Base-by-base conservation (phyloP, 2,888 invertebrate species). In the Phalera bucephala region DNA sequence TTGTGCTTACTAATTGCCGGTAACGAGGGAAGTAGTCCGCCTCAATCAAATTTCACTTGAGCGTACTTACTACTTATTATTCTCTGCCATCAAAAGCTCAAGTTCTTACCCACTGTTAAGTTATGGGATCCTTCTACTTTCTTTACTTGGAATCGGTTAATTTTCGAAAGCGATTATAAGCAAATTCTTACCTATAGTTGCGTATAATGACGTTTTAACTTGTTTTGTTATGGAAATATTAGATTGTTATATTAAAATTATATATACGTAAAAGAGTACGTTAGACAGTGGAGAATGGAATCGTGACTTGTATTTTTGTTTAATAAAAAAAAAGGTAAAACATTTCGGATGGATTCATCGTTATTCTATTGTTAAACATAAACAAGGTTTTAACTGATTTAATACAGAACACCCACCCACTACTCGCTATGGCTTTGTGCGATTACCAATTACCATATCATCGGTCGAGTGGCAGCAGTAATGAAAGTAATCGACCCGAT, bases 381-480 rank as follows among this genome's bases (percentile, higher is more conserved):
- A n/a, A n/a, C n/a, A n/a, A n/a, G n/a, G n/a, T n/a, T n/a, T n/a
- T n/a, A n/a, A n/a, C n/a, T n/a, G n/a, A n/a, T n/a, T n/a, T n/a
- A n/a, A n/a, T n/a, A n/a, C n/a, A n/a, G n/a, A n/a, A n/a, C n/a
- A n/a, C n/a, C n/a, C n/a, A n/a, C n/a, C n/a, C n/a, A n/a, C n/a
- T n/a, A n/a, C n/a, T n/a, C n/a, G n/a, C n/a, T n/a, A n/a, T n/a
- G n/a, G n/a, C n/a, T n/a, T n/a, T n/a, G n/a, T n/a, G n/a, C n/a
- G n/a, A n/a, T n/a, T n/a, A n/a, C n/a, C 34, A 33, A 41, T 28
- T 31, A 33, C 36, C 38, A 28, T 39, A 54, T 49, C 56, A 50
- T 52, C 52, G 62, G 53, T 58, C 53, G 49, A 59, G 34, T 59
- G 57, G 43, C 47, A 54, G 54, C 52, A 46, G 51, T 58, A 49